phyloP scores from a whole-genome alignment of 2,888 invertebrate species.

The Agriopis aurantiaria region DNA sequence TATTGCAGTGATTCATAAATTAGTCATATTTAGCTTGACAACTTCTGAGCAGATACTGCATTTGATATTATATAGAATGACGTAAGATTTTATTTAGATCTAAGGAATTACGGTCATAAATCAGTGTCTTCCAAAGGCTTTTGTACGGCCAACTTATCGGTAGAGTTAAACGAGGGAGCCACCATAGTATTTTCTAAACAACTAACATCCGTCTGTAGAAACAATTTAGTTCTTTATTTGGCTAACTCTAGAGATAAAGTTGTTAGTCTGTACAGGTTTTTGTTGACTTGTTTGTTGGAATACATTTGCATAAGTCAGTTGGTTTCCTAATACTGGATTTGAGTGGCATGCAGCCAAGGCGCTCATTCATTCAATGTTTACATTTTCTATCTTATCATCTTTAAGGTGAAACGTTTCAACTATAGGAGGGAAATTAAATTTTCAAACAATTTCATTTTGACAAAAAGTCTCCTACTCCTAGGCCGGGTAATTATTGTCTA shows the following conservation, averaged over 20 bases:
- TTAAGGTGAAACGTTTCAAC: not conserved
- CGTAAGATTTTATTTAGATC: slow-evolving; percentile 6
- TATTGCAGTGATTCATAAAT: slow-evolving; percentile 12
- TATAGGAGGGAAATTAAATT: too few relatives aligned
- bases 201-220: not conserved
- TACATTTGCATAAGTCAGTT: slow-evolving; percentile 32
- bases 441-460: too few relatives aligned
- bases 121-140: slow-evolving; percentile 10
- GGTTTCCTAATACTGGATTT: slow-evolving; percentile 14
- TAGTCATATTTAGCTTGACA: slow-evolving; percentile 7
- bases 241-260: not conserved
- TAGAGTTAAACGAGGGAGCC: not conserved
- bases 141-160: slow-evolving; percentile 1
- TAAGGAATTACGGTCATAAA: slow-evolving; percentile 15
- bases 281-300: slow-evolving; percentile 20
- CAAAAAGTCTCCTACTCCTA: too few relatives aligned
- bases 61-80: slow-evolving; percentile 3
- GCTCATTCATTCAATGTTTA: slow-evolving; percentile 18
- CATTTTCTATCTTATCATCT: slow-evolving; percentile 9
- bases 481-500: too few relatives aligned
- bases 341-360: slow-evolving; percentile 12
- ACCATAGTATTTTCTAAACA: not conserved
- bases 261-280: slow-evolving; percentile 20
- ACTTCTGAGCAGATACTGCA: slow-evolving; percentile 1
- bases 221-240: not conserved